These are phyloP conservation scores for Drosophila malerkotliana DNA, from an alignment of 1,140 invertebrate species.

Conservation along the genomic window DNA sequence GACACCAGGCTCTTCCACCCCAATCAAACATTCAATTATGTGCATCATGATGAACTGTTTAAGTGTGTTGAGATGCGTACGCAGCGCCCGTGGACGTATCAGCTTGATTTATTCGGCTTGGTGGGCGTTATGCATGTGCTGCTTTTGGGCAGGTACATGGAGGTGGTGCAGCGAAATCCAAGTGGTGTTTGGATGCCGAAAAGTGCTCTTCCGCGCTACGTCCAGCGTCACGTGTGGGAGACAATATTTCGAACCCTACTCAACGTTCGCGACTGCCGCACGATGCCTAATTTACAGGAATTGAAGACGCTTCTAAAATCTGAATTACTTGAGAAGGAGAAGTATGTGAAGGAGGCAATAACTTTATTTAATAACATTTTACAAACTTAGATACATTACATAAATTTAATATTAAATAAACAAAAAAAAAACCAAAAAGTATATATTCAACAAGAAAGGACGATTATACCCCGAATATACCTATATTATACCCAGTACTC, in stretches of 20 bases:
- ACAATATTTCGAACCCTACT: constrained; percentile 87
- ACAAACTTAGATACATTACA: constrained; percentile 16
- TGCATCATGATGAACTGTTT: constrained; percentile 88
- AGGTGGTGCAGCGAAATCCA: constrained; percentile 86
- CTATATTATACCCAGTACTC: no score
- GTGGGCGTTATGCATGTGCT: constrained; percentile 94
- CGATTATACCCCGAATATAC: no score
- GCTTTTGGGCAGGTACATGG: constrained; percentile 95
- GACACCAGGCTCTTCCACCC: constrained; percentile 94
- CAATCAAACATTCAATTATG: constrained; percentile 90
- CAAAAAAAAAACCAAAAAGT: neutral
- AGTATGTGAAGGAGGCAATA: constrained; percentile 65
- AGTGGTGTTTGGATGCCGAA: constrained; percentile 72
- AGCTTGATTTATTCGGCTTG: constrained; percentile 95
- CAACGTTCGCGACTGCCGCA: constrained; percentile 89
- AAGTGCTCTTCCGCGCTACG: constrained; percentile 85
- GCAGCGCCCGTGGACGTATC: constrained; percentile 94
- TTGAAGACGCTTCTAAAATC: constrained; percentile 87
- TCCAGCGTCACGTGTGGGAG: constrained; percentile 88
- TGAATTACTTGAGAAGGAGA: constrained; percentile 85
- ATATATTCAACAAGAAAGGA: no score
- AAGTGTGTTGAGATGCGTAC: constrained; percentile 95
- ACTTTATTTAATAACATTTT: constrained; percentile 59
- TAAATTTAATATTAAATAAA: neutral
- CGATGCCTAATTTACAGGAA: constrained; percentile 87